phyloP scores from a whole-genome alignment of 2,888 invertebrate genomes.

The Heteropelma amictum region DNA sequence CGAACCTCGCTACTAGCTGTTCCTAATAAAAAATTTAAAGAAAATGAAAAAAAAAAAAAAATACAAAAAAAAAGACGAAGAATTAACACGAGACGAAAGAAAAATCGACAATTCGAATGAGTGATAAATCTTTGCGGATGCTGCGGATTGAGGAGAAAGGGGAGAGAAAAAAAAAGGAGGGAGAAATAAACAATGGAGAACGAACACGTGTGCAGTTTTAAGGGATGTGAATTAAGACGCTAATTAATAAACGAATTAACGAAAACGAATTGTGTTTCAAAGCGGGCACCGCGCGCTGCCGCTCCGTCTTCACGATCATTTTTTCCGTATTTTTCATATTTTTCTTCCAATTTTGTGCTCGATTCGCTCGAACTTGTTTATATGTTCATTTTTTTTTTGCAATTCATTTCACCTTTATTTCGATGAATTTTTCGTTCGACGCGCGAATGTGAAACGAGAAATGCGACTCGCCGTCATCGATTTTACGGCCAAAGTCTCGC shows the following conservation, averaged over 20 bases:
- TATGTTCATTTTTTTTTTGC: conserved; percentile 22
- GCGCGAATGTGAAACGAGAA: no score
- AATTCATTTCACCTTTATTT: no score
- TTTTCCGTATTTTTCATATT: conserved; percentile 11
- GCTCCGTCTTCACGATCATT: conserved; percentile 53
- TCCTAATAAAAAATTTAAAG: conserved; percentile 65
- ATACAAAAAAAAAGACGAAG: conserved; percentile 3
- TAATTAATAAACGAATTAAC: conserved; percentile 47
- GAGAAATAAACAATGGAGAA: conserved; percentile 47
- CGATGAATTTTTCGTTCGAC: no score
- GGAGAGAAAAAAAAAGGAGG: conserved; percentile 68
- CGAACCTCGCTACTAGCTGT: conserved; percentile 78
- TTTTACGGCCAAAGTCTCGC: no score
- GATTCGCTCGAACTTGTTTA: not conserved
- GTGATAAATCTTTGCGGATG: conserved; percentile 67
- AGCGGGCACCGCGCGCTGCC: conserved; percentile 55
- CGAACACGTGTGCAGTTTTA: conserved; percentile 66
- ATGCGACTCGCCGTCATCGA: no score
- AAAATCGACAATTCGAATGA: conserved; percentile 76
- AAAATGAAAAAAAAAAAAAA: conserved; percentile 3
- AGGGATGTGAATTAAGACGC: conserved; percentile 67
- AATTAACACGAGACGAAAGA: conserved; percentile 21
- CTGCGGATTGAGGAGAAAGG: not conserved
- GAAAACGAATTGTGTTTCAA: conserved; percentile 33
- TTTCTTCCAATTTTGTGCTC: conserved; percentile 12